These are phyloP conservation scores for Odobenus rosmarus DNA, from an alignment of 2,113 vertebrate genomes.

Conservation along the genomic window DNA sequence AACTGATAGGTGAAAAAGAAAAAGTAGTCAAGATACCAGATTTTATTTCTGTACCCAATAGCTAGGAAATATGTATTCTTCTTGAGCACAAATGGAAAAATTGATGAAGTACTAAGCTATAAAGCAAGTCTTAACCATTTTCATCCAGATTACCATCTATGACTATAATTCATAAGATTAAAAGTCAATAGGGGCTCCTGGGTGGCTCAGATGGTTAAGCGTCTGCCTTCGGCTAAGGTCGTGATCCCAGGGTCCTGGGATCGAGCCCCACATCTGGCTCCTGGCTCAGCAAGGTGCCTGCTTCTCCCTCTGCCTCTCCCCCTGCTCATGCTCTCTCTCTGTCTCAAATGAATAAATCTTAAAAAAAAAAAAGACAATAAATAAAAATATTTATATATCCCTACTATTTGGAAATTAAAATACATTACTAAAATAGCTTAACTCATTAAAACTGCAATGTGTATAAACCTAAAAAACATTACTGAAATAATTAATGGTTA, in stretches of 20 bases:
- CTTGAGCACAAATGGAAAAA: not conserved
- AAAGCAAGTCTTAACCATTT: conserved; percentile 13
- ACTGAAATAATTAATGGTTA: not conserved
- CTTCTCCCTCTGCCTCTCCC: too few relatives aligned
- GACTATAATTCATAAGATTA: not conserved
- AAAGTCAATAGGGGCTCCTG: not conserved
- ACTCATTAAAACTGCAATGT: not conserved
- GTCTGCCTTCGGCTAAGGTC: too few relatives aligned
- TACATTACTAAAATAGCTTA: not conserved
- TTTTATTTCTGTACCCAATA: not conserved
- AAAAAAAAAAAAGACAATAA: too few relatives aligned
- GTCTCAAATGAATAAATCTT: too few relatives aligned
- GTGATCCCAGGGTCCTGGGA: too few relatives aligned
- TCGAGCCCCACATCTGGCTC: too few relatives aligned
- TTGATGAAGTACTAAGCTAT: not conserved
- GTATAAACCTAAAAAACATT: not conserved
- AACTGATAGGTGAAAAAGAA: not conserved
- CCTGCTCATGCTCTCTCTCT: too few relatives aligned
- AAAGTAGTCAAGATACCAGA: not conserved
- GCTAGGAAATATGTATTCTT: not conserved
- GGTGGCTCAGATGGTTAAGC: too few relatives aligned
- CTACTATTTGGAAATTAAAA: not conserved
- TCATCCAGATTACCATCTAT: not conserved
- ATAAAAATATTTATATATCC: not conserved
- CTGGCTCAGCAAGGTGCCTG: too few relatives aligned